Evolutionary conservation across 2,888 invertebrate genomes (phyloP).

Genomic region (Hypercompe scribonia): DNA sequence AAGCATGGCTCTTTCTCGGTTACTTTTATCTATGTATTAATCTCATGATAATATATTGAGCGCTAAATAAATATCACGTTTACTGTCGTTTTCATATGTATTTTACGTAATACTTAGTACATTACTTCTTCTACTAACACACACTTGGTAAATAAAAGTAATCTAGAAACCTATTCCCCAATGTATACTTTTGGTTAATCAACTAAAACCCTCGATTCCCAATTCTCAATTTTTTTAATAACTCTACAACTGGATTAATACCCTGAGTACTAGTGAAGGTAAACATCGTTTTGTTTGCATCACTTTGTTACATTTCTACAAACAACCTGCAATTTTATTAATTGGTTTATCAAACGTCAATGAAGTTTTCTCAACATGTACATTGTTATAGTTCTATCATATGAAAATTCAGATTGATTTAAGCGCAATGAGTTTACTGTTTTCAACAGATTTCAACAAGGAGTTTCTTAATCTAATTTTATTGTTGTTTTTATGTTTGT

Average conservation of each 20-base stretch:
- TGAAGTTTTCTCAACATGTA: background rate
- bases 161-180: too few species aligned
- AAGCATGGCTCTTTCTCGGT: too few species aligned
- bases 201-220: background rate
- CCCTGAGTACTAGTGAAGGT: background rate
- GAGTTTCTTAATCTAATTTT: background rate
- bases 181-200: too few species aligned
- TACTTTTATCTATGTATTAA: too few species aligned
- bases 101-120: too few species aligned
- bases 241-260: background rate
- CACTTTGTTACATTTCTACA: background rate
- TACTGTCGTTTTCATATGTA: background rate
- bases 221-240: background rate
- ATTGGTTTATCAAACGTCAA: background rate
- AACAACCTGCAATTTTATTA: background rate
- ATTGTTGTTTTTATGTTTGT: background rate
- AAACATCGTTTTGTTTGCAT: background rate
- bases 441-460: too few species aligned
- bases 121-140: too few species aligned
- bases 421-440: background rate
- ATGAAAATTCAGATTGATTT: background rate
- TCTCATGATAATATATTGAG: too few species aligned
- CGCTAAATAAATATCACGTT: too few species aligned
- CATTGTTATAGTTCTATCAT: background rate
- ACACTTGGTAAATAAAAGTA: too few species aligned